Evolutionary conservation across 1,140 invertebrate genomes (phyloP), one percentile per base, ranked within the genome.

Genomic region (Fopius arisanus): DNA sequence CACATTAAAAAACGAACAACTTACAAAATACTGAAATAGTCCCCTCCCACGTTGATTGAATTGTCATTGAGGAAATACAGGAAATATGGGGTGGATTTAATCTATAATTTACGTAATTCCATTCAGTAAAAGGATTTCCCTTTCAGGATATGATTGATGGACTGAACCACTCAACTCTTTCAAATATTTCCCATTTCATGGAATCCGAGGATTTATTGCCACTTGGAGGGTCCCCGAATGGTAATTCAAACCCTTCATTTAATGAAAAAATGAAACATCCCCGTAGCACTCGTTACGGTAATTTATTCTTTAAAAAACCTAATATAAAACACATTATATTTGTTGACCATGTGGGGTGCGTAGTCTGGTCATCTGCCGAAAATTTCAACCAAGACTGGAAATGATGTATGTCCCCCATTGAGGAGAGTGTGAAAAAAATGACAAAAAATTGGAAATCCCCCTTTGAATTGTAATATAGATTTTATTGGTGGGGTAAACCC

Each of bases 1-100:
- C 14, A 31, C n/a, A 2, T 62, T 23, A 1, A n/a, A 31, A 65
- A 31, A 19, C n/a, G 12, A 9, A 5, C 31, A 72, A 69, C 54
- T 70, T 77, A 80, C 80, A 78, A 70, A 77, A 73, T 59, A 77
- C 77, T 74, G 75, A 83, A 82, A 79, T 84, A 84, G 80, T 14
- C 12, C 21, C 83, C 83, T 83, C 81, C 83, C 83, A 82, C 82
- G 82, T 80, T 78, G 82, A 63, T 51, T 72, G 54, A 16, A 59
- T 59, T 26, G 54, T 59, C 54, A 59, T 59, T 59, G 14, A 23
- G 10, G 21, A n/a, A n/a, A n/a, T 26, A 59, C 19, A 16, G 19
- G 28, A 31, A 65, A 65, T 29, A 16, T 12, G 28, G 28, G 16
- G 26, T 65, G 28, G 28, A 65, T 0, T 31, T 31, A 31, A 31